These are phyloP conservation scores for Triops longicaudatus DNA, from an alignment of 1,140 invertebrate genomes.

Conservation along the genomic window DNA sequence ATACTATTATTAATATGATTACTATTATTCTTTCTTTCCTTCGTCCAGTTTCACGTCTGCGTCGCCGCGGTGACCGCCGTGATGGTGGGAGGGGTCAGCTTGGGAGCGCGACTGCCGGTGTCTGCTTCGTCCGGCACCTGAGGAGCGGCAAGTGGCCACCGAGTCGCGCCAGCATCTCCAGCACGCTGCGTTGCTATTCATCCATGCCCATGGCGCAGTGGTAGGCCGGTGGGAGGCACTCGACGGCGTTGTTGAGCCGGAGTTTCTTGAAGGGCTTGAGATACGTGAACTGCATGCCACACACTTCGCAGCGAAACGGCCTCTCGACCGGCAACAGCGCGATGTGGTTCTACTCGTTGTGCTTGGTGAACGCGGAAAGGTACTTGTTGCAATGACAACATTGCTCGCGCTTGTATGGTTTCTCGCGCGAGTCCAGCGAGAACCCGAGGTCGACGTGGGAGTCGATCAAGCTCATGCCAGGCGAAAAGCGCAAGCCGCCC, in stretches of 20 bases:
- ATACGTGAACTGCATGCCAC: slow-evolving; percentile 80
- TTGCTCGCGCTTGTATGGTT: slow-evolving; percentile 82
- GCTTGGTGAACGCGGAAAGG: slow-evolving; percentile 75
- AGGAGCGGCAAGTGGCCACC: not conserved
- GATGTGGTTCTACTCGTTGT: slow-evolving; percentile 77
- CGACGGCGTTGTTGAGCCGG: slow-evolving; percentile 71
- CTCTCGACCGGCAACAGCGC: slow-evolving; percentile 75
- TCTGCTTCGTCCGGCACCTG: slow-evolving; percentile 11
- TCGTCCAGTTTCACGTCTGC: slow-evolving; percentile 16
- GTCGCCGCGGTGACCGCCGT: not conserved
- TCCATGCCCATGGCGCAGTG: slow-evolving; percentile 18
- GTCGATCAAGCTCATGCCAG: slow-evolving; percentile 27
- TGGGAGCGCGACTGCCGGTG: not conserved
- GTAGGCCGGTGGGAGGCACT: slow-evolving; percentile 51
- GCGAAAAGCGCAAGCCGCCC: slow-evolving; percentile 6
- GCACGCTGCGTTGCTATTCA: slow-evolving; percentile 24
- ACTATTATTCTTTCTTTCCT: no score
- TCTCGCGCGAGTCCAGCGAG: slow-evolving; percentile 50
- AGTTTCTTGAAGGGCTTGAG: slow-evolving; percentile 84
- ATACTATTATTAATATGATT: no score
- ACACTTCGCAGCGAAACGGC: slow-evolving; percentile 78
- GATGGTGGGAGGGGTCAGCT: slow-evolving; percentile 14
- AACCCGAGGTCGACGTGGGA: slow-evolving; percentile 32
- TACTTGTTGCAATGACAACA: slow-evolving; percentile 82
- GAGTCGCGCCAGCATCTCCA: slow-evolving; percentile 26